Base-by-base conservation (phyloP, 2,113 vertebrate genomes). In the Entosphenus tridentatus region DNA sequence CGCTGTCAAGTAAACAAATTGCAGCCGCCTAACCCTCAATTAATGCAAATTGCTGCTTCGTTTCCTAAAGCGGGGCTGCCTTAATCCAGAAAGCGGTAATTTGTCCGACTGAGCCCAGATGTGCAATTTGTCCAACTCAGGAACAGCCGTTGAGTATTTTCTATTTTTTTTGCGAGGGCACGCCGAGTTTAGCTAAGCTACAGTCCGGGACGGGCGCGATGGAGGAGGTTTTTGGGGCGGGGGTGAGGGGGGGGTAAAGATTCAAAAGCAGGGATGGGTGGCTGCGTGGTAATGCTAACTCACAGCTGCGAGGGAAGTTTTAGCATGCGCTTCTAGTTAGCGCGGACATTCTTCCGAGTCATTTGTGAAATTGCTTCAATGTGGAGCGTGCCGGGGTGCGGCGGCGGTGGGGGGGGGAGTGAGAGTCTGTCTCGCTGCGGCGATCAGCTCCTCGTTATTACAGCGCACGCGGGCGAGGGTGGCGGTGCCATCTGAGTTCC, bases 331-430 rank as follows among this genome's bases (percentile, higher is more conserved):
- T 65, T 65, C 62, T 21, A 65, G 62, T 65, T 65, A 65, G 21
- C 21, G 62, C 10, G 21, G 62, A 65, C 62, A 65, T 65, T 65
- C 62, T 65, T 65, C 62, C 62, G 62, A 65, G 62, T 65, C 62
- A 65, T 65, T 65, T 65, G 62, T 21, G 21, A 65, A 65, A 65
- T 65, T 65, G 62, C 21, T 65, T 65, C 62, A 65, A 65, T 65
- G 62, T 65, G 62, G 62, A 65, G 62, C 62, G 62, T 21, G 62
- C 62, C n/a, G 62, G 62, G n/a, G n/a, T n/a, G 21, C n/a, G 62
- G 62, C 21, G 59, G 59, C 3, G 18, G 14, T 5, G 62, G 62
- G 9, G n/a, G 59, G 62, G 62, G n/a, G 9, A 18, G 62, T 65
- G 62, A 16, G 21, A 65, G 39, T 7, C 39, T 39, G 39, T 39